These are phyloP conservation scores for Mungos mungo DNA, from an alignment of 2,113 vertebrate genomes.

Conservation along the genomic window DNA sequence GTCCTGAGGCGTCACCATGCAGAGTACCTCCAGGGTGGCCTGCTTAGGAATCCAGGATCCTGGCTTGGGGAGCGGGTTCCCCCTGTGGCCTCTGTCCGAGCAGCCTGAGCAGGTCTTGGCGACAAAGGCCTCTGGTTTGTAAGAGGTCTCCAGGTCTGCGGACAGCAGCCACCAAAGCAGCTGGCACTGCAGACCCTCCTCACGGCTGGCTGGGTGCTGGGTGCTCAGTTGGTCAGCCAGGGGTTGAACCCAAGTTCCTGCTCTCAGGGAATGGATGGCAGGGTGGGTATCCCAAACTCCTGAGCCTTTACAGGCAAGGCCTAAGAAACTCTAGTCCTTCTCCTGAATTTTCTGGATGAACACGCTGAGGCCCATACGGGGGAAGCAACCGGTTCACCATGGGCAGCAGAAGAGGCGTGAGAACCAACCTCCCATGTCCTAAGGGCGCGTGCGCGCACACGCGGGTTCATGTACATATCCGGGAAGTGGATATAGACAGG, in stretches of 20 bases:
- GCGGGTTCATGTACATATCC: rapidly evolving
- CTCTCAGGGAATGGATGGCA: not conserved
- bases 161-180: not conserved
- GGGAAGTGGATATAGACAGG: not conserved
- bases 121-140: not conserved
- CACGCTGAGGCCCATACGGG: not conserved
- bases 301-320: not conserved
- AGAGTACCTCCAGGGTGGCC: not conserved
- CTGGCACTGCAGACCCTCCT: not conserved
- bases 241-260: not conserved
- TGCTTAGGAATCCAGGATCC: not conserved
- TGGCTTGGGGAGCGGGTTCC: not conserved
- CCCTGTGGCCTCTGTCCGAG: not conserved
- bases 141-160: not conserved
- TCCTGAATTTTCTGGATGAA: not conserved
- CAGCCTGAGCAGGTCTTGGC: not conserved
- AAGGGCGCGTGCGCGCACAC: not conserved
- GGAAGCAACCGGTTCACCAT: not conserved
- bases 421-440: no score
- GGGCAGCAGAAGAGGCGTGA: not conserved
- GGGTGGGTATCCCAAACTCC: not conserved
- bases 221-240: not conserved
- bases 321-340: not conserved
- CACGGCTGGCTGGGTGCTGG: not conserved
- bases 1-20: not conserved